These are phyloP conservation scores for Brachyistius frenatus DNA, from an alignment of 2,113 vertebrate species.

Conservation along the genomic window DNA sequence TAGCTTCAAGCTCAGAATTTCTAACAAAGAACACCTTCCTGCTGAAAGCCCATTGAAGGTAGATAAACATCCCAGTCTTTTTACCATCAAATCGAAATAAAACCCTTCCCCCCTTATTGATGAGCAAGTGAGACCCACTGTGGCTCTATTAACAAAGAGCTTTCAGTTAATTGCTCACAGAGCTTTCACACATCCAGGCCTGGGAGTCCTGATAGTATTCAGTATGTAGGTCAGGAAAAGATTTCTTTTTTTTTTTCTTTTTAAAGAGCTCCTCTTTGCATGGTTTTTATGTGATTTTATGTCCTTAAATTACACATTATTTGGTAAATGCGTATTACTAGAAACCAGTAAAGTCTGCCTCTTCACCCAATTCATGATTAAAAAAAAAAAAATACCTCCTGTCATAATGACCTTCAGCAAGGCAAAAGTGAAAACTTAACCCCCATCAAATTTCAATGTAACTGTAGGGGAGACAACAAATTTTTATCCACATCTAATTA, in stretches of 20 bases:
- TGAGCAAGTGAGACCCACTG: conserved; percentile 81
- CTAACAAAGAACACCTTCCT: conserved; percentile 56
- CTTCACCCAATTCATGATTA: neutral
- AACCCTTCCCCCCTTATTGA: conserved; percentile 81
- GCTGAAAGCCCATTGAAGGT: conserved; percentile 70
- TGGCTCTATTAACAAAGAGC: conserved; percentile 82
- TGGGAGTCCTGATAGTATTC: conserved; percentile 72
- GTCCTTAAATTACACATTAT: conserved; percentile 24
- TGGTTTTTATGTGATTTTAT: conserved; percentile 1
- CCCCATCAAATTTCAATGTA: conserved; percentile 40
- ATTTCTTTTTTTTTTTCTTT: conserved; percentile 67
- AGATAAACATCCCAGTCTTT: conserved; percentile 80
- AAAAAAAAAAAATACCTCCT: neutral
- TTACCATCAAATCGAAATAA: conserved; percentile 82
- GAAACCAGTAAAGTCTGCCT: neutral
- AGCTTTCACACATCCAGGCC: conserved; percentile 75
- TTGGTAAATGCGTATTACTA: neutral
- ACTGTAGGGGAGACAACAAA: conserved; percentile 31
- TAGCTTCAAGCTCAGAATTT: conserved; percentile 52
- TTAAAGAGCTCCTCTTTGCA: conserved; percentile 38
- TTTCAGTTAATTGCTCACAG: conserved; percentile 78
- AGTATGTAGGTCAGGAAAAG: conserved; percentile 70
- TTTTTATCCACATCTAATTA: conserved; percentile 76
- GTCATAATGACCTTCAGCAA: conserved; percentile 44
- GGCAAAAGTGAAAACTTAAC: conserved; percentile 43